Evolutionary conservation across 2,888 invertebrate species (phyloP), one percentile per base, ranked within the genome.

Genomic region (Diaphora mendica): DNA sequence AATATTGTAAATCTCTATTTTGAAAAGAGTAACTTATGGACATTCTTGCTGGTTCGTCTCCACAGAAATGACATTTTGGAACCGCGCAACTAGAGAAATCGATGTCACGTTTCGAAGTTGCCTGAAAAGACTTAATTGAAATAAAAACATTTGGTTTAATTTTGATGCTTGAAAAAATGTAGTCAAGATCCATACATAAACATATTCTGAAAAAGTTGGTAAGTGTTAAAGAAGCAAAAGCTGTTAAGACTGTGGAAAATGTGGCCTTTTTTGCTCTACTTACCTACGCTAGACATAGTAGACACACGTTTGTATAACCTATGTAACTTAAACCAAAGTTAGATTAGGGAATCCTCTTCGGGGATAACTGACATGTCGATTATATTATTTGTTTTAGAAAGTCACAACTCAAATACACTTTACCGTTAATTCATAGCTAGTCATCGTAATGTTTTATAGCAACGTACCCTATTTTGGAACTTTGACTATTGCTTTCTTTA

Each of bases 331-430:
- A 71, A 65, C 44, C 35, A 26, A 71, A 68, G 59, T 68, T 68
- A 55, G 44, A 59, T 35, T 33, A 17, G 55, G 55, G 55, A 71
- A 68, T 71, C 64, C 55, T 67, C 64, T 65, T 64, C 26, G n/a
- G 39, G 64, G 64, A 67, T 68, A 68, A 65, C 26, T 55, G 71
- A 51, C 42, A 71, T 42, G 42, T 35, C 64, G 68, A 64, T 68
- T 74, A 74, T 74, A 64, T 68, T 74, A 74, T 74, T 71, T 71
- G 68, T 71, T 71, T 71, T 67, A 67, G 74, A 42, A 71, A 70
- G 70, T 48, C 39, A 44, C 65, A 71, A 74, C 74, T 74, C 74
- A 71, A 68, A 71, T 74, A 71, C 71, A 64, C 71, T 74, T 69
- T 64, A 68, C 68, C 68, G 64, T 68, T 74, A 71, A 71, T 74